phyloP scores from a whole-genome alignment of 2,888 invertebrate species.

The Thera obeliscata region DNA sequence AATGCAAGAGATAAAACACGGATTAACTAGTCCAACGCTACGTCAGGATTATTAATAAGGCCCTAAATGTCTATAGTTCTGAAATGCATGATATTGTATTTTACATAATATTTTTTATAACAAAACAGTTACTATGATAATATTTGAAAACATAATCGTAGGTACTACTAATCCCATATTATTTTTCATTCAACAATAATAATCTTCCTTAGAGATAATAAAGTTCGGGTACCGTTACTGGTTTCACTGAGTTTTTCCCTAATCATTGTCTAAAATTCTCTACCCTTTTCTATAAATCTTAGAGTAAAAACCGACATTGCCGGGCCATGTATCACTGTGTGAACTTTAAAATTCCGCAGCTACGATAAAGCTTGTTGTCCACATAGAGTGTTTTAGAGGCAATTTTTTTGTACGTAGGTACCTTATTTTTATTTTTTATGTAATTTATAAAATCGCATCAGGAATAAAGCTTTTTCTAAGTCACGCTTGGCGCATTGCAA shows the following conservation, averaged over 20 bases:
- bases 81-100: too few species aligned
- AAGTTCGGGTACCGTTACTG: conserved; percentile 12
- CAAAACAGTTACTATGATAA: too few species aligned
- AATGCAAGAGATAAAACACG: too few species aligned
- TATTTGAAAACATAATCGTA: too few species aligned
- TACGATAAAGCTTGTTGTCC: conserved; percentile 13
- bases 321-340: conserved; percentile 33
- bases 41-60: too few species aligned
- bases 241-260: conserved; percentile 29
- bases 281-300: conserved; percentile 37
- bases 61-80: too few species aligned
- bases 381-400: not conserved
- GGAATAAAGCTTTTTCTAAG: too few species aligned
- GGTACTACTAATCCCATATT: too few species aligned
- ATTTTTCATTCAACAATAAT: not conserved
- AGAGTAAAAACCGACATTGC: conserved; percentile 33
- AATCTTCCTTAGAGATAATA: not conserved
- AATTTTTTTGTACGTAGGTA: not conserved
- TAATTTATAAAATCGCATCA: too few species aligned
- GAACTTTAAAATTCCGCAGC: conserved; percentile 40
- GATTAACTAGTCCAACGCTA: too few species aligned
- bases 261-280: conserved; percentile 36
- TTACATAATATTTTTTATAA: not conserved
- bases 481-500: too few species aligned
- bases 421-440: too few species aligned